Conservation (phyloP, 2,113 vertebrate species). For the Martes martes region DNA sequence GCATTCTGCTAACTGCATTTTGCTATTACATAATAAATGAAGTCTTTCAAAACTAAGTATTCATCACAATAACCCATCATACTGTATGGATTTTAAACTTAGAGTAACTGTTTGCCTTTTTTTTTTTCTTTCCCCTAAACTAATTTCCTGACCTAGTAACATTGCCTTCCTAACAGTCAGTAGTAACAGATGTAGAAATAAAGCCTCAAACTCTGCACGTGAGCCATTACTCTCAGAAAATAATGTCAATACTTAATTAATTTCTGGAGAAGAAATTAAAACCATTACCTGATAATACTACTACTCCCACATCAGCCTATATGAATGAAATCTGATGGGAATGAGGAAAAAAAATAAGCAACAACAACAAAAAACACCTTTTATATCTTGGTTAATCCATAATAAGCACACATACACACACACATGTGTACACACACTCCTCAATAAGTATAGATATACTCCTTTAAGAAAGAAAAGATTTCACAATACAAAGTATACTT, state of each 20-base stretch:
- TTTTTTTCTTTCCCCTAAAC: not conserved
- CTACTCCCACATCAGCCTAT: not conserved
- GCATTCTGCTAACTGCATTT: constrained; percentile 2
- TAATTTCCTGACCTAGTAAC: constrained; percentile 25
- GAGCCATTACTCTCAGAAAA: not conserved
- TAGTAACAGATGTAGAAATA: not conserved
- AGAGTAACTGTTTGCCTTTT: not conserved
- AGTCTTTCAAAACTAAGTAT: constrained; percentile 11
- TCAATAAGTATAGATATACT: not conserved
- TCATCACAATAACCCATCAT: not conserved
- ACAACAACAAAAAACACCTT: not conserved
- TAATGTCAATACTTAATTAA: not conserved
- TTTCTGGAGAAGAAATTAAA: not conserved
- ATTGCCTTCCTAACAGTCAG: not conserved
- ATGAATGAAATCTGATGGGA: not conserved
- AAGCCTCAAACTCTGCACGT: not conserved
- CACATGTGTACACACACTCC: not conserved
- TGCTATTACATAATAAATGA: constrained; percentile 51
- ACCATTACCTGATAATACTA: not conserved
- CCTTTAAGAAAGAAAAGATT: not conserved
- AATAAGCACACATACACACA: not conserved
- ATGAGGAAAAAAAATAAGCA: not conserved
- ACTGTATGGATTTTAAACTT: not conserved
- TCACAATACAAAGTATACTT: not conserved
- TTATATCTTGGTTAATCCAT: not conserved